Evolutionary conservation across 2,888 invertebrate species (phyloP), one percentile per base, ranked within the genome.

Genomic region (Villa cingulata): DNA sequence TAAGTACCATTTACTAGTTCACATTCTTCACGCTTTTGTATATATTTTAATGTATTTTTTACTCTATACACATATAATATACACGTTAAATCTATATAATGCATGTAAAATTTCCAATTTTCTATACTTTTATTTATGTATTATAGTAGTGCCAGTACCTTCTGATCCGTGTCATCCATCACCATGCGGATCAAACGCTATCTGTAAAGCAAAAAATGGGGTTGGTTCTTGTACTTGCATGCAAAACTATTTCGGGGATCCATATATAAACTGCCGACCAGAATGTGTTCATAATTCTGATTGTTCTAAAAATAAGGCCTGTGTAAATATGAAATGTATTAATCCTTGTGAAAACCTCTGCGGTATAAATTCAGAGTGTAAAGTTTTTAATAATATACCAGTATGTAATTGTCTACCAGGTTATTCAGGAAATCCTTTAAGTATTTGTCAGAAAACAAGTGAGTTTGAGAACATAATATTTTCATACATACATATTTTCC

Each of bases 221-320:
- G 81, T 81, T 48, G 88, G 87, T 41, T 85, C 88, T 52, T 90
- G 89, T 66, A 74, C 78, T 53, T 90, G 89, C 70, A 71, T 86
- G 53, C 76, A 81, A 49, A 86, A 86, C 59, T 89, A 86, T 66
- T 83, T 80, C 59, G 89, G 90, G 45, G 87, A 89, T 71, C 89
- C 89, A 2, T 87, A 89, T 59, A 72, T 82, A 39, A 84, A 85
- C 60, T 90, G 90, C 65, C 75, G 86, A 62, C 89, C 89, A 23
- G 88, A 90, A 74, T 90, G 90, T 65, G 80, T 87, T n/a, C 76
- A 84, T 56, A 89, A 89, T 65, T 80, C 83, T 10, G 89, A 91
- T 59, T 91, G 90, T 67, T 73, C 80, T 7, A 76, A 76, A 59
- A 76, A 79, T 55, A 81, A 77, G 68, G 81, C 88, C 23, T 90